Percentiles rank a stretch among this genome's conserved stretches.
phyloP scores from a whole-genome alignment of 2,113 vertebrate genomes.

The Tor tambroides region DNA sequence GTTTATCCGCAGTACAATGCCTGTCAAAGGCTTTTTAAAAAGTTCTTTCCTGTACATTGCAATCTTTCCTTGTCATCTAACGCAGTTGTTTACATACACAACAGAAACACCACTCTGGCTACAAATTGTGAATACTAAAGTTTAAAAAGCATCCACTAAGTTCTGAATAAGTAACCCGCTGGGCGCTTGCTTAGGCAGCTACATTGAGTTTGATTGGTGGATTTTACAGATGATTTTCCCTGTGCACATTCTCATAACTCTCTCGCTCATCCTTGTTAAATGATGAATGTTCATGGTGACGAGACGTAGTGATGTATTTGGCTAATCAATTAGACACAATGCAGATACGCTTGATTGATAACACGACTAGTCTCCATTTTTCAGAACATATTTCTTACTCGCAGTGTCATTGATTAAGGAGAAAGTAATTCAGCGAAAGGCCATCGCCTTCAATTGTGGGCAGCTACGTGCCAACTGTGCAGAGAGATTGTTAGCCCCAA shows the following conservation, averaged over 20 bases:
- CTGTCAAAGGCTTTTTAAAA: constrained; percentile 50
- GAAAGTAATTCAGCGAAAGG: constrained; percentile 68
- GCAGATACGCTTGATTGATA: constrained; percentile 64
- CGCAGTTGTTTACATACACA: constrained; percentile 20
- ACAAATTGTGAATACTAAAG: constrained; percentile 7
- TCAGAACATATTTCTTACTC: constrained; percentile 60
- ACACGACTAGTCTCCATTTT: constrained; percentile 45
- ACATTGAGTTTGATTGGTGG: constrained; percentile 20
- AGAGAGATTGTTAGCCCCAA: constrained; percentile 67
- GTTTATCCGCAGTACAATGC: constrained; percentile 37
- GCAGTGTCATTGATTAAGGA: constrained; percentile 70
- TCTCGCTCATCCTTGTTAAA: constrained; percentile 49
- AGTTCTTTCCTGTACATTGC: constrained; percentile 37
- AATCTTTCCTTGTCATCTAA: constrained; percentile 38
- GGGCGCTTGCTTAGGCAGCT: background rate
- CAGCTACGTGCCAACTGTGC: constrained; percentile 51
- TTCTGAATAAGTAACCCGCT: background rate
- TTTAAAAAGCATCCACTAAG: background rate
- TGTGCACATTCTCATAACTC: constrained; percentile 25
- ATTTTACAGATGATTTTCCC: constrained; percentile 27
- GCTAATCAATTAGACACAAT: constrained; percentile 61
- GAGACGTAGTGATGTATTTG: constrained; percentile 60
- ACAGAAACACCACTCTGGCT: background rate
- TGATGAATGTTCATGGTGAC: constrained; percentile 61
- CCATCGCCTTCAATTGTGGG: constrained; percentile 58